Evolutionary conservation across 2,113 vertebrate species (phyloP).

Genomic region (Phyllostomus discolor): DNA sequence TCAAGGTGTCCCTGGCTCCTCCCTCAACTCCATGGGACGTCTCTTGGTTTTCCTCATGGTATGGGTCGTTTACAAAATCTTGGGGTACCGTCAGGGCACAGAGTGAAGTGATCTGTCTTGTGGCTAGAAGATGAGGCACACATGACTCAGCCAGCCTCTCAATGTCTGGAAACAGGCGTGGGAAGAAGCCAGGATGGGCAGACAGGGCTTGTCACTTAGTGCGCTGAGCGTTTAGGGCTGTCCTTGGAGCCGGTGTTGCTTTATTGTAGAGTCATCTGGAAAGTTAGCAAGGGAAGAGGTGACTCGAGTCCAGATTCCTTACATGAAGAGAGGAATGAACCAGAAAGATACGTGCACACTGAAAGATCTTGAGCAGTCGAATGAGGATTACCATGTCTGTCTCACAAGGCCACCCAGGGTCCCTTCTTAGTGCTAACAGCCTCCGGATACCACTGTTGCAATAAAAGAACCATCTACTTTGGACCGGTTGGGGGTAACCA

Average conservation of each 20-base stretch:
- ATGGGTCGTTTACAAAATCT: neutral
- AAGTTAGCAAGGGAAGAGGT: neutral
- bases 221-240: neutral
- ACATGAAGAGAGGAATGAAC: neutral
- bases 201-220: neutral
- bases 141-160: neutral
- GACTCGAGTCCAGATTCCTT: neutral
- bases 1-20: neutral
- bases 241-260: neutral
- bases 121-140: neutral
- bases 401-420: neutral
- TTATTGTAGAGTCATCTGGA: neutral
- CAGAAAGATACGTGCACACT: neutral
- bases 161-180: accelerated
- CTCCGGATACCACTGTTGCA: neutral
- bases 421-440: neutral
- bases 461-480: neutral
- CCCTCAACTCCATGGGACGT: neutral
- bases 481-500: neutral
- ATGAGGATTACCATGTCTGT: neutral
- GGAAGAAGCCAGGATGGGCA: neutral
- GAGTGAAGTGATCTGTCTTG: neutral
- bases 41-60: neutral
- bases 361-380: neutral
- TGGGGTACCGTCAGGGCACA: neutral